Conservation (phyloP, 1,140 invertebrate genomes). For the Neodiprion virginianus region DNA sequence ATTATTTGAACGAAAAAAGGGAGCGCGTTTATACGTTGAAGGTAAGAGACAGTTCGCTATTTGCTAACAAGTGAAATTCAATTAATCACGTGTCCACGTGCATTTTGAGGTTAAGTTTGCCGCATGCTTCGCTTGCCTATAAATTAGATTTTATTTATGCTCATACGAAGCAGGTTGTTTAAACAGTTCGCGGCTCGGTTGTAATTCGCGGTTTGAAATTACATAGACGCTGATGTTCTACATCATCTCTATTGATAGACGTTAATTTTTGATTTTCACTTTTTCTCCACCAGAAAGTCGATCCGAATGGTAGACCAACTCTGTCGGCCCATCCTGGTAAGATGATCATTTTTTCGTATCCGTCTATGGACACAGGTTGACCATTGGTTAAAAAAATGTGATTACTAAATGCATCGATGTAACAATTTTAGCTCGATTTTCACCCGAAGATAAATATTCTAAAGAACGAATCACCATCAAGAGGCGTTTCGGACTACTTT, state of each 20-base stretch:
- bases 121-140: too few species aligned
- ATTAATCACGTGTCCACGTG: too few species aligned
- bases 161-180: too few species aligned
- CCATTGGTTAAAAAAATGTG: neutral
- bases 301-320: slow-evolving; percentile 80
- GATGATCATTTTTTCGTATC: slow-evolving; percentile 22
- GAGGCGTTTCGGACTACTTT: slow-evolving; percentile 86
- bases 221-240: too few species aligned
- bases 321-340: slow-evolving; percentile 87
- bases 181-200: too few species aligned
- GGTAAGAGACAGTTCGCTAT: slow-evolving; percentile 55
- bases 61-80: too few species aligned
- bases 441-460: slow-evolving; percentile 95
- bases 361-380: slow-evolving; percentile 12
- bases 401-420: slow-evolving; percentile 18
- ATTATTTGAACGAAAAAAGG: slow-evolving; percentile 73
- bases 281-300: slow-evolving; percentile 70
- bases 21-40: slow-evolving; percentile 77
- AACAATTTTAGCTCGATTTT: slow-evolving; percentile 82
- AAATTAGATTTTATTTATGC: too few species aligned
- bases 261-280: too few species aligned
- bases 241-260: too few species aligned
- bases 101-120: too few species aligned
- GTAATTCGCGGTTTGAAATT: too few species aligned
- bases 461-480: slow-evolving; percentile 89